phyloP scores from a whole-genome alignment of 2,888 invertebrate genomes.

The Anoplius nigerrimus region DNA sequence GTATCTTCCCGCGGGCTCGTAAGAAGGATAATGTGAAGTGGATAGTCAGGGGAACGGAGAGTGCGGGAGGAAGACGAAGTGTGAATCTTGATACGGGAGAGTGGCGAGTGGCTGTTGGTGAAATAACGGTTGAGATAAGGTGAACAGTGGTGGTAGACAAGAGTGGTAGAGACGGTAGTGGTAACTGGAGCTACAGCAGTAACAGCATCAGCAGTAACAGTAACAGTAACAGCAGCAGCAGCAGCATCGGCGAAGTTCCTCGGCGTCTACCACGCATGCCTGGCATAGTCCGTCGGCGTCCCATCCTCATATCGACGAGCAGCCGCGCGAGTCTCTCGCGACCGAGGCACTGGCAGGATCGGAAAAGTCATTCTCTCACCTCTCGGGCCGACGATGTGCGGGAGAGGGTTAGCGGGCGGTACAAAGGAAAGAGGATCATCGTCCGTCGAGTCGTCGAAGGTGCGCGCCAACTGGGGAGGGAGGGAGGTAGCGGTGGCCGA shows the following conservation, averaged over 20 bases:
- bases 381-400: constrained; percentile 2
- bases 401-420: neutral
- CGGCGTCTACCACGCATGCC: constrained; percentile 5
- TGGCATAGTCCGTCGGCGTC: neutral
- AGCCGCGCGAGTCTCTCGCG: constrained; percentile 8
- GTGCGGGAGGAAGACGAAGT: no score
- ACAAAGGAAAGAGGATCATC: neutral
- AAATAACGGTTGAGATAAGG: no score
- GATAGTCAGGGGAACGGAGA: no score
- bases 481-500: neutral
- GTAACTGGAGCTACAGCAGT: no score
- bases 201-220: neutral
- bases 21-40: no score
- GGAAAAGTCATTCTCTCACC: neutral
- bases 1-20: no score
- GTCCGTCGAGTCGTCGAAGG: no score
- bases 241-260: neutral
- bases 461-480: neutral
- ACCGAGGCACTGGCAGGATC: neutral
- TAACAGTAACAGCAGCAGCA: neutral
- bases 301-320: constrained; percentile 6
- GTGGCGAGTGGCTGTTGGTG: no score
- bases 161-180: no score
- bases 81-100: no score
- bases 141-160: no score